Base-by-base conservation (phyloP, 1,140 invertebrate species). In the Hycleus phaleratus region DNA sequence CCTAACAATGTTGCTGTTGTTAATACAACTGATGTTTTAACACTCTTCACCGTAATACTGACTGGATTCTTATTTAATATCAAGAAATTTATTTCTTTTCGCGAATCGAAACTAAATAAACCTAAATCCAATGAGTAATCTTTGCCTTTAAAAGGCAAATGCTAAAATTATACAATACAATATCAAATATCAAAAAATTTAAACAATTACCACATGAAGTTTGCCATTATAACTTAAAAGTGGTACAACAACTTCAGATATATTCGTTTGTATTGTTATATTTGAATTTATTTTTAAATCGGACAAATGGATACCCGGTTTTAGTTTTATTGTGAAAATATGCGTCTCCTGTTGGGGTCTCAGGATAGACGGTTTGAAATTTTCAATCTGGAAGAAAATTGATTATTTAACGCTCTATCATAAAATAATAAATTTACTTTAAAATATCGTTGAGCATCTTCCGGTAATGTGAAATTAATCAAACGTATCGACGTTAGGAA, bases 11-110 rank as follows among this genome's bases (percentile, higher is more conserved):
- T 81, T 12, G 88, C 75, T 51, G 77, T 77, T n/a, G 82, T 79
- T 46, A 79, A 78, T n/a, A 82, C 80, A 68, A 86, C 79, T 64
- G 86, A 87, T 4, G 84, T 81, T 40, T 81, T 80, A 78, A 85
- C 85, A 12, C 81, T 79, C 61, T 80, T 80, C 18, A 90, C 70
- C 58, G 81, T 78, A 58, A 90, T 80, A 67, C 81, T 79, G 18
- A 90, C 81, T 11, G 88, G 88, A 73, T 90, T 91, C 60, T 84
- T 79, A 74, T 91, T 91, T 56, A 84, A 75, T n/a, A 91, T 66
- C 26, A 84, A 82, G 74, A 90, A 87, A 61, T 82, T 80, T 38
- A 85, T 79, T 61, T 84, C 81, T 59, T 84, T 82, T 49, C 79
- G 78, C 39, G 84, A 83, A 6, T 81, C 80, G 54, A 84, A 81